A percentile compares a stretch with the other conserved stretches of the same genome.
These are phyloP conservation scores for Ylistrum balloti DNA, from an alignment of 1,140 invertebrate genomes.

Conservation along the genomic window DNA sequence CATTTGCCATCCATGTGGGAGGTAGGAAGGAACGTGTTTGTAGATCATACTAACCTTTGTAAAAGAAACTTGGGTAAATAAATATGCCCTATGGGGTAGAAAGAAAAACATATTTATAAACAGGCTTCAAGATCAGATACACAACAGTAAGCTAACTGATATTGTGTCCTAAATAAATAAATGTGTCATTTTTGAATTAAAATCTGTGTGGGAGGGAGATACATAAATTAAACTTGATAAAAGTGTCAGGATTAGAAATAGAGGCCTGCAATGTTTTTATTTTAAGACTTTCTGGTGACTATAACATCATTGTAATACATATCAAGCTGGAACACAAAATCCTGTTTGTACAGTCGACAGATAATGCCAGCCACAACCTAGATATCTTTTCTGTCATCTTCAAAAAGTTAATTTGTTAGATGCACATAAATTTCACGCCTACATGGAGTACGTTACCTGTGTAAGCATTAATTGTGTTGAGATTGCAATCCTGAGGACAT, in stretches of 20 bases:
- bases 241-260: neutral
- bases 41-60: neutral
- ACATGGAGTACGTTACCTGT: neutral
- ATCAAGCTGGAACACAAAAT: neutral
- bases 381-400: constrained; percentile 16
- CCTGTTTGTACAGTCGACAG: neutral
- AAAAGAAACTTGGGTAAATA: neutral
- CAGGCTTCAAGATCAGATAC: neutral
- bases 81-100: neutral
- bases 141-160: neutral
- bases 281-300: neutral
- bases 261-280: neutral
- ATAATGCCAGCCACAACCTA: neutral
- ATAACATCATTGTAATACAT: neutral
- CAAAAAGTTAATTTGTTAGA: neutral
- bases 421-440: constrained; percentile 33
- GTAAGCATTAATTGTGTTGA: neutral
- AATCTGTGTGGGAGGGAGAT: neutral
- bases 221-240: neutral
- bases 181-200: constrained; percentile 2
- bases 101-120: neutral
- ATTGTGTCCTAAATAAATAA: neutral
- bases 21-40: neutral
- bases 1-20: neutral
- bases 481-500: neutral